Evolutionary conservation across 2,888 invertebrate genomes (phyloP).

Genomic region (Hyposoter didymator): DNA sequence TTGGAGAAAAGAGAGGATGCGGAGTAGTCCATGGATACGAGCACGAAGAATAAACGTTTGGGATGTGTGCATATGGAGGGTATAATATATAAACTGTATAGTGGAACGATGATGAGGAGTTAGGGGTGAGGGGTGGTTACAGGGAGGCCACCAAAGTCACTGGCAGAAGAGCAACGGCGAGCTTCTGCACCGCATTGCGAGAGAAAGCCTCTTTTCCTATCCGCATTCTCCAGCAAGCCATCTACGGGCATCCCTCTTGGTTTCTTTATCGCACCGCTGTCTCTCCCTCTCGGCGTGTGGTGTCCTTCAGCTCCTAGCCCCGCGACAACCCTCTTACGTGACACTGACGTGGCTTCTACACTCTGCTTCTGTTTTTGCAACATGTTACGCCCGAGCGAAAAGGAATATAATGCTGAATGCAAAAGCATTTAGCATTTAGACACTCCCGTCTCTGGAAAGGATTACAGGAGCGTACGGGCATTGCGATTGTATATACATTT

Average conservation of each 20-base stretch:
- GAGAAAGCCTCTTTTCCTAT: constrained; percentile 50
- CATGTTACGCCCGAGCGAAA: constrained; percentile 67
- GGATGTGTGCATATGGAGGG: constrained; percentile 47
- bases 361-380: constrained; percentile 57
- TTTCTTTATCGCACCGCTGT: constrained; percentile 23
- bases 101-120: constrained; percentile 57
- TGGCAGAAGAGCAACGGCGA: constrained; percentile 61
- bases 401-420: constrained; percentile 78
- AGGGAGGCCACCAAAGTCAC: constrained; percentile 57
- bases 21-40: constrained; percentile 47
- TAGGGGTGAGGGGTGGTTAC: constrained; percentile 33
- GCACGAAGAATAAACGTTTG: constrained; percentile 50
- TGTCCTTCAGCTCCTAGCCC: constrained; percentile 59
- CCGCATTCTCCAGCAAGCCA: constrained; percentile 49
- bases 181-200: constrained; percentile 38
- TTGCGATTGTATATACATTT: constrained; percentile 53
- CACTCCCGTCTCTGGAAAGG: constrained; percentile 70
- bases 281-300: constrained; percentile 32
- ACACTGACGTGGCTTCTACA: constrained; percentile 62
- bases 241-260: constrained; percentile 40
- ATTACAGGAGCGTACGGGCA: constrained; percentile 55
- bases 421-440: constrained; percentile 78
- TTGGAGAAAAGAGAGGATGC: constrained; percentile 29
- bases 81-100: constrained; percentile 52
- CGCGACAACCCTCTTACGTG: constrained; percentile 59